Conservation (phyloP, 2,113 vertebrate species). For the Sapajus apella region DNA sequence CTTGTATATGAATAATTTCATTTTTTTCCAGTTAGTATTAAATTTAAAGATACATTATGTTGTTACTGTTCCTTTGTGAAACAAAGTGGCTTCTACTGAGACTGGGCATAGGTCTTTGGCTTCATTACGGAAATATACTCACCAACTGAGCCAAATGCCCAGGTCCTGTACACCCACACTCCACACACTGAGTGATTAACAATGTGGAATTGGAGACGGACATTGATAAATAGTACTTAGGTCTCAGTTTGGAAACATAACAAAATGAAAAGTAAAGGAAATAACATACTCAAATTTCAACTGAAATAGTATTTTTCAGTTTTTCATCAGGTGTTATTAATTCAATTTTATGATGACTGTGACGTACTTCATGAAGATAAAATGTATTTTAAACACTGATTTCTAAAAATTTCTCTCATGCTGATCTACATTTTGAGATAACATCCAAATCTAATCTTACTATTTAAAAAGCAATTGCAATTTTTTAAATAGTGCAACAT, state of each 20-base stretch:
- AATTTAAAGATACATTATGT: neutral
- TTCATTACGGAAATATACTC: neutral
- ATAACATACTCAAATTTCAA: neutral
- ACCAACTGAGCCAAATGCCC: neutral
- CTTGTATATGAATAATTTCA: neutral
- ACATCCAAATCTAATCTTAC: neutral
- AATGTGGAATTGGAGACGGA: neutral
- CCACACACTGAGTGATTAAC: neutral
- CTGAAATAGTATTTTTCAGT: neutral
- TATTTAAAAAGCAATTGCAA: neutral
- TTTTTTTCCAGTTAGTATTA: neutral
- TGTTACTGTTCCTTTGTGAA: constrained; percentile 8
- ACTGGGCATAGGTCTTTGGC: neutral
- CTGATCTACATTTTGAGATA: neutral
- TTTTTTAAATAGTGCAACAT: neutral
- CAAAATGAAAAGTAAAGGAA: neutral
- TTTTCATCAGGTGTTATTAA: neutral
- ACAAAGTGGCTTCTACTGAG: neutral
- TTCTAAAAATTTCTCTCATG: neutral
- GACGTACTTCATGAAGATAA: neutral
- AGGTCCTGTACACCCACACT: neutral
- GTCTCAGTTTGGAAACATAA: neutral
- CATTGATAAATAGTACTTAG: neutral
- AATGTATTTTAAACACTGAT: neutral
- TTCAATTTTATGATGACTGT: neutral